phyloP scores from a whole-genome alignment of 2,797 vertebrate genomes.

The Fratercula arctica region DNA sequence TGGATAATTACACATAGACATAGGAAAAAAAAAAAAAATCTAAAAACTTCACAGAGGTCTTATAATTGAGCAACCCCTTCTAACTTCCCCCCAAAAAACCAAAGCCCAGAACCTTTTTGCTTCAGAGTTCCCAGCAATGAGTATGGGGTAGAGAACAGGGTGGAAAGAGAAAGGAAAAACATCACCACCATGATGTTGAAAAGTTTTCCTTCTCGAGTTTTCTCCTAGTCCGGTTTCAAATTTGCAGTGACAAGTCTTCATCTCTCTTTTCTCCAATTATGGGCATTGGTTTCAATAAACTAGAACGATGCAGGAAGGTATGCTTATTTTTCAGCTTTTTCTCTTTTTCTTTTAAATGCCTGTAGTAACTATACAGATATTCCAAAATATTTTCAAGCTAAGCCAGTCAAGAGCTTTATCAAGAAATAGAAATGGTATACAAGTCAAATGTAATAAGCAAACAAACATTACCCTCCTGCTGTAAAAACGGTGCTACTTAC shows the following conservation, averaged over 20 bases:
- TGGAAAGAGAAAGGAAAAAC: not conserved
- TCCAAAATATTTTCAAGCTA: not conserved
- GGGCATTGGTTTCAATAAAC: not conserved
- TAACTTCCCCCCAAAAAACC: rapidly evolving
- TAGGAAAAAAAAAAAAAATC: too few relatives aligned
- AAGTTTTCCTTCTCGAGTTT: not conserved
- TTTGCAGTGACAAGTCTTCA: not conserved
- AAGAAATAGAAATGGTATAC: not conserved
- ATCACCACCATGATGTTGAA: not conserved
- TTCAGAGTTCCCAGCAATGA: not conserved
- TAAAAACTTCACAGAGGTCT: not conserved
- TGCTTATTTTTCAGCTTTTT: not conserved
- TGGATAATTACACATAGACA: not conserved
- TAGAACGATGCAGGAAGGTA: not conserved
- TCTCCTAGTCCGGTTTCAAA: not conserved
- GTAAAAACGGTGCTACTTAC: not conserved
- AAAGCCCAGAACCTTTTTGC: not conserved
- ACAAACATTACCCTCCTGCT: not conserved
- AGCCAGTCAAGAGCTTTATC: not conserved
- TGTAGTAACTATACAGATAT: not conserved
- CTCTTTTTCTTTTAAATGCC: not conserved
- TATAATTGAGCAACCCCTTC: not conserved
- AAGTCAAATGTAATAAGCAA: not conserved
- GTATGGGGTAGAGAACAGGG: not conserved
- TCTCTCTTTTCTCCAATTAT: not conserved